Base-by-base conservation (phyloP, 2,888 invertebrate genomes). In the Pseudococcus longispinus region DNA sequence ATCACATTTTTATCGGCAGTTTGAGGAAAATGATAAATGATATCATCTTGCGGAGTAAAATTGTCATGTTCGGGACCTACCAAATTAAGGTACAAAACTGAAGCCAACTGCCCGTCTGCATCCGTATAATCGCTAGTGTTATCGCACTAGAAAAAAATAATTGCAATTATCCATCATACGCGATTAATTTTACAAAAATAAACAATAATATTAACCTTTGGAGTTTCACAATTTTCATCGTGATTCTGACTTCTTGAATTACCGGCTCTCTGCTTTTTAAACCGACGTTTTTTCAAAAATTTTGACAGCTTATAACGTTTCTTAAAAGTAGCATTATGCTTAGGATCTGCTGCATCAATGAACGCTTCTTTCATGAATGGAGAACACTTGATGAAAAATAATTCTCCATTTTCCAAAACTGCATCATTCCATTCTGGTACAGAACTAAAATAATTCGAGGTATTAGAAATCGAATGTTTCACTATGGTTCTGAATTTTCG, bases 341-440 rank as follows among this genome's bases (percentile, higher is more conserved):
- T 44, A 8, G 20, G 13, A 20, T 77, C 20, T 6, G 20, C 15
- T 44, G 42, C 20, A 51, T 29, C 13, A 20, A n/a, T 85, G 4
- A 20, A 20, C 4, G 29, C 2, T 29, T 80, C 51, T 13, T 46
- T 23, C 2, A 32, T 37, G 23, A 87, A 84, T 0, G 87, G 88
- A n/a, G 88, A 88, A 87, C 87, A 85, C 84, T 88, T 88, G 32
- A 88, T 84, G 89, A 93, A 95, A 84, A 94, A 92, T 9, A 95
- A 91, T 89, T 94, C 94, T 3, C 95, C 95, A 89, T 94, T 92
- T 88, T 93, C 92, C 84, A 92, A 92, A 3, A 94, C 91, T 89
- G 93, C 93, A 1, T 93, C 92, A 90, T 94, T 94, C 94, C 94
- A 94, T 90, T 94, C 94, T 37, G 93, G 93, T 44, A 93, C 92